Base-by-base conservation (phyloP, 2,113 vertebrate species). In the Eublepharis macularius region DNA sequence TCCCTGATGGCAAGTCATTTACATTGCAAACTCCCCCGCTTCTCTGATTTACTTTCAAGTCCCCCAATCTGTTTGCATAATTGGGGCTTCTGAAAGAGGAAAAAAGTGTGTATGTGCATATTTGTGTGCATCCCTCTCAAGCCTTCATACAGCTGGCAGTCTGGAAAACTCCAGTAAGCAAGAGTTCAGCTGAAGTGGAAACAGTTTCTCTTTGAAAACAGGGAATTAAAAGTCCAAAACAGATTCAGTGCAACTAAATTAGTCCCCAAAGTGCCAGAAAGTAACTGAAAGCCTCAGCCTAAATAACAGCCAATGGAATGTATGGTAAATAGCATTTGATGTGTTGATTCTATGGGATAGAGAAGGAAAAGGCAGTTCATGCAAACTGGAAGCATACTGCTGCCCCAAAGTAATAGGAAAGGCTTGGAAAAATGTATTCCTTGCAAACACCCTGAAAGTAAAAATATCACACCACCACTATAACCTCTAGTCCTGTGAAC, bases 181-280 rank as follows among this genome's bases (percentile, higher is more conserved):
- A 90, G 87, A 87, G 88, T 94, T 91, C 81, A 92, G 91, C 86
- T 94, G 93, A 93, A 91, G 90, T 93, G 92, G 88, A 95, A 94
- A 94, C 86, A 88, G 80, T 81, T 80, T 88, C 60, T 89, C 90
- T 95, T 93, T 94, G 89, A 91, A 94, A 92, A 87, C 88, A 78
- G 85, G 84, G 86, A 91, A 85, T 0, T 86, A 89, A 91, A 63
- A 90, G 90, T 90, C 93, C 92, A 92, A 92, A 93, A 89, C 90
- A 92, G 86, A 85, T 89, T 93, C 89, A 88, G 83, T 87, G 87
- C 86, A 85, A 85, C 85, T 94, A 94, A 95, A 93, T 94, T 93
- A 88, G 91, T 93, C 92, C 93, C 93, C 86, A 87, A 95, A 94
- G 93, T 93, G 94, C 86, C 85, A 87, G 81, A 73, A 81, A 78